These are phyloP conservation scores for Mallotus villosus DNA, from an alignment of 2,797 vertebrate genomes.

Conservation along the genomic window DNA sequence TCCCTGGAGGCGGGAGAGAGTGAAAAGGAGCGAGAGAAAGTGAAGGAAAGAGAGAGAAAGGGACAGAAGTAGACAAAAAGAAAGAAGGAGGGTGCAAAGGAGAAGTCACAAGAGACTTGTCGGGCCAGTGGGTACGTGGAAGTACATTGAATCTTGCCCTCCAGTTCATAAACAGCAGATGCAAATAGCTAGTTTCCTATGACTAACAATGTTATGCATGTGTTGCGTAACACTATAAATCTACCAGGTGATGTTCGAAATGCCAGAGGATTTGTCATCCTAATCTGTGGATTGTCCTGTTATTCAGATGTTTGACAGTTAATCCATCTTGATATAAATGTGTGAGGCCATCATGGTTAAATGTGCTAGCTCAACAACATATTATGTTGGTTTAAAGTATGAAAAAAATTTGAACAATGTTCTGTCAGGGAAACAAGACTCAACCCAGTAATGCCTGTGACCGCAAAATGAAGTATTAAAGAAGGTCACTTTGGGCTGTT, in stretches of 20 bases:
- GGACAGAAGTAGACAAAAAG: conserved; percentile 33
- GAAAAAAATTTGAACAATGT: conserved; percentile 31
- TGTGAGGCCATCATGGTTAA: not conserved
- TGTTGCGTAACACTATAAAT: too few species aligned
- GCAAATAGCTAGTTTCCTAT: not conserved
- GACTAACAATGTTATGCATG: not conserved
- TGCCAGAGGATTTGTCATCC: too few species aligned
- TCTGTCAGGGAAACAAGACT: conserved; percentile 42
- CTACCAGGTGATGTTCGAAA: too few species aligned
- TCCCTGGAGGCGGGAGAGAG: conserved; percentile 45
- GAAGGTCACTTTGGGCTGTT: conserved; percentile 27
- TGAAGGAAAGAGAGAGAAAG: conserved; percentile 11
- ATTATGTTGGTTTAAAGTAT: conserved; percentile 37
- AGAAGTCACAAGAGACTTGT: conserved; percentile 5
- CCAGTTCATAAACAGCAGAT: not conserved
- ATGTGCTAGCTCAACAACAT: conserved; percentile 30
- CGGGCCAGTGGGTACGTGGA: not conserved
- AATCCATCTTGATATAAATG: too few species aligned
- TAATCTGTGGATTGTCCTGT: too few species aligned
- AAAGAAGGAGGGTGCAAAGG: conserved; percentile 30
- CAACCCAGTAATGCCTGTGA: conserved; percentile 27
- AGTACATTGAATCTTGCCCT: not conserved
- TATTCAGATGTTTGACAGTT: too few species aligned
- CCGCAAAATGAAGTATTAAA: not conserved
- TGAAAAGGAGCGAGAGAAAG: conserved; percentile 18